Evolutionary conservation across 1,140 invertebrate genomes (phyloP).

Genomic region (Pteromalus puparum): DNA sequence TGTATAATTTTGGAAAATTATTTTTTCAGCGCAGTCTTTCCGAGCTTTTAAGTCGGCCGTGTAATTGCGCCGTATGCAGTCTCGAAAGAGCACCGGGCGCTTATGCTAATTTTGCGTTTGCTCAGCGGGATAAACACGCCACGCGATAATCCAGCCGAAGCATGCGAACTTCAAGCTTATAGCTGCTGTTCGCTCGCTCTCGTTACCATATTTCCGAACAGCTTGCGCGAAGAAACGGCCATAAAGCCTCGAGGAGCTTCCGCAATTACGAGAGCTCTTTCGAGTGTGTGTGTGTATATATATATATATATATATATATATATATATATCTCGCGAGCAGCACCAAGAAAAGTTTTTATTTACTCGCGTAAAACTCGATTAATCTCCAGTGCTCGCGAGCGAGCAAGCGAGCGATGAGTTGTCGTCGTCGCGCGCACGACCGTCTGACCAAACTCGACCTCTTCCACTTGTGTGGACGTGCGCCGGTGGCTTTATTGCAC

Average conservation of each 20-base stretch:
- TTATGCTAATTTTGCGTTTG: not conserved
- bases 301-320: no score
- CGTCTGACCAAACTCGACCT: not conserved
- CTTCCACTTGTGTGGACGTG: not conserved
- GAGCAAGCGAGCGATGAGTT: no score
- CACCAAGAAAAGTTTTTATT: not conserved
- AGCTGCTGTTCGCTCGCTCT: not conserved
- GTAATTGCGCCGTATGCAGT: not conserved
- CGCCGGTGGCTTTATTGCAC: not conserved
- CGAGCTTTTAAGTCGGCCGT: not conserved
- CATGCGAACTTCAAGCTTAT: not conserved
- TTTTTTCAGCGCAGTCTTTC: not conserved
- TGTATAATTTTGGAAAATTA: not conserved
- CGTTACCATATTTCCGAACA: slow-evolving; percentile 1
- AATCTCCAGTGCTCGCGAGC: not conserved
- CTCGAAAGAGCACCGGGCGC: no score
- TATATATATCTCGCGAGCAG: no score
- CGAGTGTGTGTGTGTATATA: no score
- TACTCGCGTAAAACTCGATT: not conserved
- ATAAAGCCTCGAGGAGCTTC: not conserved
- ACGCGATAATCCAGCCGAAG: not conserved
- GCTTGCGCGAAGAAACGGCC: not conserved
- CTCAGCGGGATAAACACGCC: slow-evolving; percentile 2
- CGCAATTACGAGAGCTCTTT: not conserved
- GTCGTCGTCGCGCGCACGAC: no score